Evolutionary conservation across 2,797 vertebrate genomes (phyloP).

Genomic region (Tauraco hartlaubi): DNA sequence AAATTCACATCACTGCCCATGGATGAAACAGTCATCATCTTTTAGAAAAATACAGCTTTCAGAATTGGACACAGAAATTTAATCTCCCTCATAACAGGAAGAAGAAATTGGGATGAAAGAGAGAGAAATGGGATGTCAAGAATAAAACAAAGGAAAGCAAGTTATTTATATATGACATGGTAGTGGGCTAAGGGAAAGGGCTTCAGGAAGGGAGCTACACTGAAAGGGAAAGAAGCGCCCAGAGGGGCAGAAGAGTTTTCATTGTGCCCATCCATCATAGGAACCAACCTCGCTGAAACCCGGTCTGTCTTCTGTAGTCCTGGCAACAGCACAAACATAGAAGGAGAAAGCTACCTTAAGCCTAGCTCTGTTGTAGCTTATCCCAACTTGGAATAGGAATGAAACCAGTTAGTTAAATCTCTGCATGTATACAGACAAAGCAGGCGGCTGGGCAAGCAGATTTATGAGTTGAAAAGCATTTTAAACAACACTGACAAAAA

Average conservation of each 20-base stretch:
- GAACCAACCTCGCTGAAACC: neutral
- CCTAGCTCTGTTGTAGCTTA: neutral
- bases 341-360: neutral
- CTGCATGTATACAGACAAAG: neutral
- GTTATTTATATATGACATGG: neutral
- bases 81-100: neutral
- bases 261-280: neutral
- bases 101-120: neutral
- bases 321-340: neutral
- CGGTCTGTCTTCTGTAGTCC: neutral
- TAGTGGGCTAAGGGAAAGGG: neutral
- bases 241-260: neutral
- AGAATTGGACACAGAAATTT: neutral
- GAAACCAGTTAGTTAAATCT: neutral
- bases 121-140: neutral
- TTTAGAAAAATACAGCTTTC: neutral
- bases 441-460: neutral
- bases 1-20: neutral
- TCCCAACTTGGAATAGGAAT: neutral
- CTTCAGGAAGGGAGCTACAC: neutral
- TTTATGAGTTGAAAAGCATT: neutral
- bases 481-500: neutral
- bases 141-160: neutral
- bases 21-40: neutral
- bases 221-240: neutral